phyloP scores from a whole-genome alignment of 2,888 invertebrate genomes.

The Drosophila quinaria region DNA sequence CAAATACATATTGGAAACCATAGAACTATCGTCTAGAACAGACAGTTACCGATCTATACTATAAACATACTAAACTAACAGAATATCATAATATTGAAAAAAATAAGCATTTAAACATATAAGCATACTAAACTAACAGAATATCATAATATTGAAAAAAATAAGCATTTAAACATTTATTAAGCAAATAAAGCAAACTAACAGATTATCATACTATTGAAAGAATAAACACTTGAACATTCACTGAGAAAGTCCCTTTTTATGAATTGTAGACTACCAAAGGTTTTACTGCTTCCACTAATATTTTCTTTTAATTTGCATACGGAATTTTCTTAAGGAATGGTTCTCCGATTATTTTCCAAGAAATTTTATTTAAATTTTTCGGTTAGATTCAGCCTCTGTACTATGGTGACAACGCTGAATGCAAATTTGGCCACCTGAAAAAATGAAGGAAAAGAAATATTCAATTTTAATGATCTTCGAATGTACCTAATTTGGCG shows the following conservation, averaged over 20 bases:
- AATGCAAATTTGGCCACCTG: slow-evolving; percentile 31
- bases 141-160: no score
- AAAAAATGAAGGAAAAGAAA: neutral
- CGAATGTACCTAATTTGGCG: neutral
- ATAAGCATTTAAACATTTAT: no score
- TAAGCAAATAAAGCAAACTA: no score
- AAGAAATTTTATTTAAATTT: slow-evolving; percentile 16
- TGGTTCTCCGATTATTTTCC: neutral
- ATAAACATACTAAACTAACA: no score
- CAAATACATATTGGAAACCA: no score
- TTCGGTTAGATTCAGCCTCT: slow-evolving; percentile 14
- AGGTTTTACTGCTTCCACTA: neutral
- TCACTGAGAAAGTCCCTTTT: neutral
- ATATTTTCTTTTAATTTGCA: neutral
- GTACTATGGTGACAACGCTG: slow-evolving; percentile 26
- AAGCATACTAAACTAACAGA: no score
- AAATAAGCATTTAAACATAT: no score
- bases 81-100: no score
- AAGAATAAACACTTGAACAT: no score
- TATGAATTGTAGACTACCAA: neutral
- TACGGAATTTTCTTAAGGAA: neutral
- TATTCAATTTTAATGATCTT: neutral
- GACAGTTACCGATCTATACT: no score
- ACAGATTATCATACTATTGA: no score
- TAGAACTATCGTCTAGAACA: no score